A percentile compares a stretch with the other conserved stretches of the same genome.
phyloP scores from a whole-genome alignment of 2,797 vertebrate genomes.

The Poeciliopsis turneri region DNA sequence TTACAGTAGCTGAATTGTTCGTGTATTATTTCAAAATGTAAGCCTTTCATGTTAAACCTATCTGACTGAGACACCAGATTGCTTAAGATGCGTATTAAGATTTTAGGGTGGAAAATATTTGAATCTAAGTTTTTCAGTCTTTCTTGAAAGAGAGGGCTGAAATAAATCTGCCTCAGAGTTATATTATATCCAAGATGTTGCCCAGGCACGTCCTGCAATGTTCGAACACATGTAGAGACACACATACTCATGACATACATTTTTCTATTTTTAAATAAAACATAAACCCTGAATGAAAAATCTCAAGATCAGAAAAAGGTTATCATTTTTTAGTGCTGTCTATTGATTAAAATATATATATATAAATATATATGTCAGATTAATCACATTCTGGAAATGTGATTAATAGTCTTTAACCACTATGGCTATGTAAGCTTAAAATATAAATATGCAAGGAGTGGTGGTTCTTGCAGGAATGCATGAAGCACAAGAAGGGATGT shows the following conservation, averaged over 20 bases:
- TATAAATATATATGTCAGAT: no score
- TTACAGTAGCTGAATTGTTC: neutral
- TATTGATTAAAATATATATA: no score
- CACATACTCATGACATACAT: neutral
- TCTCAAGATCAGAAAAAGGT: neutral
- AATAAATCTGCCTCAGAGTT: constrained; percentile 1
- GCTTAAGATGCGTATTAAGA: neutral
- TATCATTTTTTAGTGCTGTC: neutral
- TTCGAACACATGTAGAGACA: neutral
- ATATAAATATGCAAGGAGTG: no score
- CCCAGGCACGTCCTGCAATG: constrained; percentile 8
- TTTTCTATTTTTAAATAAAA: neutral
- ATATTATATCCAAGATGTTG: constrained; percentile 6
- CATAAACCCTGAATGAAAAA: neutral
- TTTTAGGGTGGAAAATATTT: constrained; percentile 15
- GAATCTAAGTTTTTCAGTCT: constrained; percentile 50
- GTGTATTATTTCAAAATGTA: neutral
- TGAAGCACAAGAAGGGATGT: no score
- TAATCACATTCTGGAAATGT: no score
- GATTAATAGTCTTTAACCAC: no score
- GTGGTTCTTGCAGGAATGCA: no score
- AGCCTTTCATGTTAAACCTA: neutral
- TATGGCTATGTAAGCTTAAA: no score
- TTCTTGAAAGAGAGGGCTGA: neutral
- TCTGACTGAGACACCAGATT: neutral